Evolutionary conservation across 2,888 invertebrate genomes (phyloP).

Genomic region (Drosophila recens): DNA sequence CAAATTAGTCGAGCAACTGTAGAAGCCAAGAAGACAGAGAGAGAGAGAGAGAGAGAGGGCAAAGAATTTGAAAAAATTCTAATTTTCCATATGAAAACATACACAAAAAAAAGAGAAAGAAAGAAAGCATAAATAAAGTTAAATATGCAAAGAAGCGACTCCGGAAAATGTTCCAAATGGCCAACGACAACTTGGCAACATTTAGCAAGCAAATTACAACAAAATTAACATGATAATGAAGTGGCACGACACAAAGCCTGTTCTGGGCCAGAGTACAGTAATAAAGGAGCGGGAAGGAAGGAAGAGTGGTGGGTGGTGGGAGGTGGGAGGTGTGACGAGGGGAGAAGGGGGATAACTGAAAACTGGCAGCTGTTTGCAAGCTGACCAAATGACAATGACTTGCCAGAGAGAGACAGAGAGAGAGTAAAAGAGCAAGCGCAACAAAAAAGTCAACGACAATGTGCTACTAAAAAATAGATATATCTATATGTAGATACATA

Average conservation of each 20-base stretch:
- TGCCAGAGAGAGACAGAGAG: conserved; percentile 35
- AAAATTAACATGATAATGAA: conserved; percentile 82
- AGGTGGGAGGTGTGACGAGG: neutral
- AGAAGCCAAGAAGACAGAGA: conserved; percentile 10
- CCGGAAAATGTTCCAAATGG: conserved; percentile 69
- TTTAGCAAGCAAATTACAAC: conserved; percentile 81
- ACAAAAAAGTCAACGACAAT: conserved; percentile 52
- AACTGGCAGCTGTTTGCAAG: conserved; percentile 74
- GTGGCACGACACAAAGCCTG: conserved; percentile 46
- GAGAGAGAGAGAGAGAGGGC: neutral
- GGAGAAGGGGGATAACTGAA: conserved; percentile 24
- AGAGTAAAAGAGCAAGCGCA: conserved; percentile 13
- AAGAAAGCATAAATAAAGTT: conserved; percentile 72
- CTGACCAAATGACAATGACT: conserved; percentile 79
- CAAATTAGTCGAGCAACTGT: conserved; percentile 61
- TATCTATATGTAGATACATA: conserved; percentile 8
- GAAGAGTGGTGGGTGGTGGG: neutral
- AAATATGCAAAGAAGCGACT: conserved; percentile 70
- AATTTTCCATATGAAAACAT: conserved; percentile 77
- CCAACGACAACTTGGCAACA: conserved; percentile 75
- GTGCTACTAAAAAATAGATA: conserved; percentile 31
- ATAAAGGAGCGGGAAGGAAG: neutral
- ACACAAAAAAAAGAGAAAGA: conserved; percentile 61
- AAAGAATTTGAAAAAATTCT: conserved; percentile 61
- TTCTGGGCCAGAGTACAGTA: neutral